Evolutionary conservation across 1,140 invertebrate species (phyloP).

Genomic region (Heliconius hewitsoni): DNA sequence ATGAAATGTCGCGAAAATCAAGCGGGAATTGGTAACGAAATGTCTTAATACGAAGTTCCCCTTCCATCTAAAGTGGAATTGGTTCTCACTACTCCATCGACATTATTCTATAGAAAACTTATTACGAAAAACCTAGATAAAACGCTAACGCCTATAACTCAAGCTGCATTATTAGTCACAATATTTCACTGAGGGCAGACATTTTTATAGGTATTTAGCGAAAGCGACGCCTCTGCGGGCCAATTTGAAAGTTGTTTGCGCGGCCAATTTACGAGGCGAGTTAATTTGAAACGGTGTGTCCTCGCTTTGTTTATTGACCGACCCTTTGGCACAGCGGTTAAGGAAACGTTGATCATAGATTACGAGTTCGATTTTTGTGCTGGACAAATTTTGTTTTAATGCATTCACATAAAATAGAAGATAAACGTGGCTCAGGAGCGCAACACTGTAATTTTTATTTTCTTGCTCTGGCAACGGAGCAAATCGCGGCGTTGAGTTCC

Average conservation of each 20-base stretch:
- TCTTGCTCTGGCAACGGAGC: too few relatives aligned
- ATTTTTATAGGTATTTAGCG: conserved; percentile 81
- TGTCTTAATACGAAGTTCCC: too few relatives aligned
- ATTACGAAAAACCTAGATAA: neutral
- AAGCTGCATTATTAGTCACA: conserved; percentile 62
- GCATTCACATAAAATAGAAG: too few relatives aligned
- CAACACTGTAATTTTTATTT: too few relatives aligned
- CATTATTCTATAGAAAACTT: too few relatives aligned
- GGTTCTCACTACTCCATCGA: too few relatives aligned
- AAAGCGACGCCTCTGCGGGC: conserved; percentile 76
- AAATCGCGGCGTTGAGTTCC: too few relatives aligned
- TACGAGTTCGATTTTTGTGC: conserved; percentile 12
- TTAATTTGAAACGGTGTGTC: conserved; percentile 61
- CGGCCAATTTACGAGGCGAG: conserved; percentile 65
- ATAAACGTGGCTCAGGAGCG: too few relatives aligned
- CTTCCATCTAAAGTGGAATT: too few relatives aligned
- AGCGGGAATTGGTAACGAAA: too few relatives aligned
- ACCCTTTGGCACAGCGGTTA: neutral
- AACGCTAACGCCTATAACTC: conserved; percentile 27
- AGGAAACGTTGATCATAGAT: neutral
- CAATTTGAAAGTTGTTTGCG: conserved; percentile 81
- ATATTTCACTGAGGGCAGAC: conserved; percentile 76
- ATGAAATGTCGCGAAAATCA: too few relatives aligned
- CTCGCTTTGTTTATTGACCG: conserved; percentile 51
- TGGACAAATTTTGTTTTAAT: too few relatives aligned